Percentiles rank a stretch among this genome's conserved stretches.
Evolutionary conservation across 2,113 vertebrate species (phyloP).

Genomic region (Nyctereutes procyonoides): DNA sequence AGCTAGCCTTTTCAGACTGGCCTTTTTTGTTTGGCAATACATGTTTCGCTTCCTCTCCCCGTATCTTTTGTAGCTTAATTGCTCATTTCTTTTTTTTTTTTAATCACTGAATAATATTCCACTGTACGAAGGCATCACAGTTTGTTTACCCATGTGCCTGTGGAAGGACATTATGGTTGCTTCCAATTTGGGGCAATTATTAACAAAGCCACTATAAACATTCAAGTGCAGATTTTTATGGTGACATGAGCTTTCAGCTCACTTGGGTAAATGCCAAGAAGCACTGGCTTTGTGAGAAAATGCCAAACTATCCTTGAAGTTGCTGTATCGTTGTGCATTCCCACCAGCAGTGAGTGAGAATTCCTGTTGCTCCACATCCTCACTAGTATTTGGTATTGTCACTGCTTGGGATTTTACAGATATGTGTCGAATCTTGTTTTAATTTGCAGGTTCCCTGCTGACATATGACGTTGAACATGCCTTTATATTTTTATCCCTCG

Average conservation of each 20-base stretch:
- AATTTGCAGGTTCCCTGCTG: not conserved
- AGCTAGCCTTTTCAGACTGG: not conserved
- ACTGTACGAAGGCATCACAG: not conserved
- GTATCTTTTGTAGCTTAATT: not conserved
- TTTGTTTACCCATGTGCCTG: not conserved
- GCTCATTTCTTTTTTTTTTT: not conserved
- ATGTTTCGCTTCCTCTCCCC: not conserved
- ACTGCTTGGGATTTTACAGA: not conserved
- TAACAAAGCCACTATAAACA: not conserved
- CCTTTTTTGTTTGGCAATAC: not conserved
- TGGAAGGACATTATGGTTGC: not conserved
- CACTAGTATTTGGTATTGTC: not conserved
- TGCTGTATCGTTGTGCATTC: not conserved
- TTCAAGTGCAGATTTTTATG: not conserved
- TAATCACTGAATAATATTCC: not conserved
- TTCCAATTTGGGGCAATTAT: not conserved
- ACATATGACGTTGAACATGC: not conserved
- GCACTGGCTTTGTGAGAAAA: not conserved
- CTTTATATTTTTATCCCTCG: not conserved
- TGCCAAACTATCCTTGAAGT: not conserved
- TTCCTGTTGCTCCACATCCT: not conserved
- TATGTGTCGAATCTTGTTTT: not conserved
- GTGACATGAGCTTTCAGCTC: not conserved
- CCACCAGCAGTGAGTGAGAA: not conserved
- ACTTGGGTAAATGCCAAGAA: not conserved